A percentile compares a stretch with the other conserved stretches of the same genome.
phyloP scores from a whole-genome alignment of 2,797 vertebrate species.

The Rhyacichthys aspro region DNA sequence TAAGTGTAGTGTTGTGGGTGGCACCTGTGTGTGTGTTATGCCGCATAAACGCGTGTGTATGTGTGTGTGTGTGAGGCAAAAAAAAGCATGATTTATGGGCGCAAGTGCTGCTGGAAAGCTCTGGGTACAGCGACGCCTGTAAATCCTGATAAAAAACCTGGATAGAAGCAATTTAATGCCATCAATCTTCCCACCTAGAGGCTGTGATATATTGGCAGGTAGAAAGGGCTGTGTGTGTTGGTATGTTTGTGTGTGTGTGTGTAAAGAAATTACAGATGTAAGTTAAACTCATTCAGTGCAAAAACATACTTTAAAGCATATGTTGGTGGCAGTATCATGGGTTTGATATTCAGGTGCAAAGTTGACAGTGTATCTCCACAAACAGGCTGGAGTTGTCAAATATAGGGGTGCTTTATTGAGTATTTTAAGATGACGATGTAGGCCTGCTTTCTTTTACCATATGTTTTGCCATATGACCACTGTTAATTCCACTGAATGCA shows the following conservation, averaged over 20 bases:
- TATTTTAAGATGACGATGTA: too few relatives aligned
- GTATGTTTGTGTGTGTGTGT: conserved; percentile 17
- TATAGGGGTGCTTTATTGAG: too few relatives aligned
- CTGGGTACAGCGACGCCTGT: conserved; percentile 75
- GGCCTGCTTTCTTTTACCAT: too few relatives aligned
- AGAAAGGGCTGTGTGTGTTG: conserved; percentile 36
- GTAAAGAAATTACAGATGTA: conserved; percentile 37
- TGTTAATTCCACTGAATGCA: too few relatives aligned
- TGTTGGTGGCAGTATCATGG: background rate
- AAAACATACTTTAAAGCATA: conserved; percentile 32
- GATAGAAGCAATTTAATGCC: conserved; percentile 86
- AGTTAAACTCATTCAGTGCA: conserved; percentile 33
- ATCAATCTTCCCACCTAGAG: conserved; percentile 80
- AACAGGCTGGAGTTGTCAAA: background rate
- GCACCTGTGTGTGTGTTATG: conserved; percentile 28
- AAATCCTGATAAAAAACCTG: conserved; percentile 85
- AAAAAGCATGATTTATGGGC: conserved; percentile 82
- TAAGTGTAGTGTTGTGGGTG: conserved; percentile 35
- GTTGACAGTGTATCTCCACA: background rate
- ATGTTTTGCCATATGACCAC: too few relatives aligned
- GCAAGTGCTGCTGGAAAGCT: conserved; percentile 74
- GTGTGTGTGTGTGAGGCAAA: conserved; percentile 28
- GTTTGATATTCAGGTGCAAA: too few relatives aligned
- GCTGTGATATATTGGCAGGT: conserved; percentile 76
- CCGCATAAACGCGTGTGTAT: too few relatives aligned